Base-by-base conservation (phyloP, 2,888 invertebrate species). In the Hedychridium roseum region DNA sequence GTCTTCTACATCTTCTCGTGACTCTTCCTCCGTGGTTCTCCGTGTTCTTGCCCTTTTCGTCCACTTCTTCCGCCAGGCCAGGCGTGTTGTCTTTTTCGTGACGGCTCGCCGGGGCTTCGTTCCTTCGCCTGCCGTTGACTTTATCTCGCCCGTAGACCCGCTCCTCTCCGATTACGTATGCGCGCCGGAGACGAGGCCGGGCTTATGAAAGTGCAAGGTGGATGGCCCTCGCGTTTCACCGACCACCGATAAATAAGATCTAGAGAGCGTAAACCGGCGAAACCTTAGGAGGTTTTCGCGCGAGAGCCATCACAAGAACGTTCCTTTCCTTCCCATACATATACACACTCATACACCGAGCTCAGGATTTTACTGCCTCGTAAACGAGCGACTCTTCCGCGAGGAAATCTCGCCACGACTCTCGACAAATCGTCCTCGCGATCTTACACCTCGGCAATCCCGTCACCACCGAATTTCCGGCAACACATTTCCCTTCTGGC, bases 101-200 rank as follows among this genome's bases (percentile, higher is more conserved):
- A 23, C 9, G 5, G 9, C 39, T 42, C 27, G 12, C 6, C 11
- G 15, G 5, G 37, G 17, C 26, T 37, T 21, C 14, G 35, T 18
- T 41, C 31, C 36, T 34, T 32, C 45, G 45, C 48, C 44, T 54
- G 55, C 47, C 53, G 51, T 57, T 52, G 67, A 70, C 73, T 71
- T 68, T 68, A 70, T 72, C 70, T 65, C 57, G 49, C 44, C n/a
- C 54, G 45, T 43, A 60, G 61, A n/a, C n/a, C 61, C 57, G 64
- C 64, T 70, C 64, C 62, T 68, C 70, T 62, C 64, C 59, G 68
- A 73, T 73, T 73, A 70, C 63, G 70, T 68, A 71, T 73, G 68
- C 70, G 53, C 54, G 57, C n/a, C n/a, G 62, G 60, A 52, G 57
- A 62, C 45, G 61, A 54, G 41, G 27, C 55, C 57, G 47, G 58